These are phyloP conservation scores for Cryptus viduatorius DNA, from an alignment of 2,888 invertebrate species.

Conservation along the genomic window DNA sequence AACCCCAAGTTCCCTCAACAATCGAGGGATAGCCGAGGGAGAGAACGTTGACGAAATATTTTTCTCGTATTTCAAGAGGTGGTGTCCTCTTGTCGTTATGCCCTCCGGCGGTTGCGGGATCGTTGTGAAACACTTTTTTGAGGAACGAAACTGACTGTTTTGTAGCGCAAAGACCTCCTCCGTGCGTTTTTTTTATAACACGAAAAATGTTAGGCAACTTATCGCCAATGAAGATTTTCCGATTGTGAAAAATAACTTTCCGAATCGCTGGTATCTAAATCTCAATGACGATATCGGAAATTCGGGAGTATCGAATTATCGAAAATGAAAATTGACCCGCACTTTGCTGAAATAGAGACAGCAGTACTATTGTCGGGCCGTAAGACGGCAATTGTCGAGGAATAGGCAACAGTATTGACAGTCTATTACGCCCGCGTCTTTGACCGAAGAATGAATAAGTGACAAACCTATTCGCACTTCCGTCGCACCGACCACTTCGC, in stretches of 20 bases:
- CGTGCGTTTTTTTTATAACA: neutral
- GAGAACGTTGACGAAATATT: slow-evolving; percentile 38
- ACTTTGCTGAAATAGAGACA: neutral
- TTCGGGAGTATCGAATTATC: no score
- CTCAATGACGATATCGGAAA: no score
- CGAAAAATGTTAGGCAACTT: neutral
- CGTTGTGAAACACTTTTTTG: slow-evolving; percentile 38
- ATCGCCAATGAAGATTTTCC: no score
- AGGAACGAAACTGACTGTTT: slow-evolving; percentile 15
- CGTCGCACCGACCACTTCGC: slow-evolving; percentile 28
- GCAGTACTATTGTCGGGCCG: neutral
- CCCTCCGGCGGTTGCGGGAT: slow-evolving; percentile 32
- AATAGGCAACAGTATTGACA: neutral
- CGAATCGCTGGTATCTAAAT: no score
- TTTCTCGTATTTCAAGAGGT: slow-evolving; percentile 37
- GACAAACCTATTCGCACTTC: slow-evolving; percentile 16
- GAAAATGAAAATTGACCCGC: neutral
- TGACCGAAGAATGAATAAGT: slow-evolving; percentile 2
- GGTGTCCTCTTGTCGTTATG: slow-evolving; percentile 41
- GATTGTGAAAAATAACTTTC: no score
- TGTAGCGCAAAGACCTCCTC: neutral
- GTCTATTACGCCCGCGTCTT: slow-evolving; percentile 4
- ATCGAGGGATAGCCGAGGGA: slow-evolving; percentile 20
- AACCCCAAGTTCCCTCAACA: neutral
- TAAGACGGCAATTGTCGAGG: neutral